These are phyloP conservation scores for Enteromius viviparus DNA, from an alignment of 2,797 vertebrate species.

Conservation along the genomic window DNA sequence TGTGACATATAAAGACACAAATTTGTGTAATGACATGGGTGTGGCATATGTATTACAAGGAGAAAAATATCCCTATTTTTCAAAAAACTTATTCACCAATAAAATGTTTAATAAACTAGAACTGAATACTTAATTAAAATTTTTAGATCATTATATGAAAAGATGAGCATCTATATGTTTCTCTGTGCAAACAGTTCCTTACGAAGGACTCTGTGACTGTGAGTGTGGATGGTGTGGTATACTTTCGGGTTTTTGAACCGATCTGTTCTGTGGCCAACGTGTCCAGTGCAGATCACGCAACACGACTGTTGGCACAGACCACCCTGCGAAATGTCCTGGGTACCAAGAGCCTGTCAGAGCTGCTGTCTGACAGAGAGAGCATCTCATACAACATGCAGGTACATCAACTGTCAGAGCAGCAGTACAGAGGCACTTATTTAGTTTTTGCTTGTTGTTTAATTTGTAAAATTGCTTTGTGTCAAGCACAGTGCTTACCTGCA, in stretches of 20 bases:
- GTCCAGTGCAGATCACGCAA: constrained; percentile 70
- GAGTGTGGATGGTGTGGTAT: constrained; percentile 81
- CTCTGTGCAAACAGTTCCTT: constrained; percentile 68
- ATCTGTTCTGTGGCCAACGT: constrained; percentile 79
- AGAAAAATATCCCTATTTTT: no score
- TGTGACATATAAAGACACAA: no score
- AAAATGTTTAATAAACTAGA: neutral
- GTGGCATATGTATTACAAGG: no score
- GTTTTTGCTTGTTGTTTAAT: neutral
- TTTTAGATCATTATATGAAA: no score
- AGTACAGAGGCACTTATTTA: neutral
- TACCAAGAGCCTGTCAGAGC: constrained; percentile 78
- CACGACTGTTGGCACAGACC: constrained; percentile 77
- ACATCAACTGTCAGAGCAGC: neutral
- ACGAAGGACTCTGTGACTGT: constrained; percentile 82
- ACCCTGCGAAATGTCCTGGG: constrained; percentile 80
- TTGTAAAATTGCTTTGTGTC: neutral
- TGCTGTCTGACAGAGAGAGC: constrained; percentile 78
- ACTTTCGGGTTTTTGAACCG: constrained; percentile 75
- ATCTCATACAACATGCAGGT: constrained; percentile 80
- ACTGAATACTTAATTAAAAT: neutral
- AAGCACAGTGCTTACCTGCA: no score
- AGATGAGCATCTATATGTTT: neutral
- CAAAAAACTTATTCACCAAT: no score
- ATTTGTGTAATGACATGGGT: no score